A percentile compares a stretch with the other conserved stretches of the same genome.
Conservation (phyloP, 2,113 vertebrate genomes). For the Symphodus melops region DNA sequence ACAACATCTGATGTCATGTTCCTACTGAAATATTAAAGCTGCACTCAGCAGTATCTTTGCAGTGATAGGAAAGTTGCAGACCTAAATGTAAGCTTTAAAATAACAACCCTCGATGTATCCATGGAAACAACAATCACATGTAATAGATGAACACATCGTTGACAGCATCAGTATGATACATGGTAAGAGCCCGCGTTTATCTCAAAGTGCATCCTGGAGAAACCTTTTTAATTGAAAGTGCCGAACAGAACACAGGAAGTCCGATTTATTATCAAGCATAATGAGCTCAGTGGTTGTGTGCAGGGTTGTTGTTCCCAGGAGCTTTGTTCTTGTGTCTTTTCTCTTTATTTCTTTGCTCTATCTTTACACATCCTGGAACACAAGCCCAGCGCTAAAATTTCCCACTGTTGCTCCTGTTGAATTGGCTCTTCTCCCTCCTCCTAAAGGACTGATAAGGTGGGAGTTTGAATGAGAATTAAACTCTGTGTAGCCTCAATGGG, state of each 20-base stretch:
- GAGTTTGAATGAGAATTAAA: conserved; percentile 41
- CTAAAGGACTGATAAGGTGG: conserved; percentile 35
- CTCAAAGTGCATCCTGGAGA: too few relatives aligned
- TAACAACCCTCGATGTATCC: too few relatives aligned
- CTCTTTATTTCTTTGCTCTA: background rate
- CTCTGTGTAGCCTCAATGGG: conserved; percentile 16
- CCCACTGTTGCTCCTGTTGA: conserved; percentile 39
- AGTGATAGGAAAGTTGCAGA: too few relatives aligned
- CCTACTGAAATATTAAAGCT: too few relatives aligned
- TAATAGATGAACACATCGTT: too few relatives aligned
- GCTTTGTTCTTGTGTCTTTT: conserved; percentile 7
- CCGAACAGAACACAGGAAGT: background rate
- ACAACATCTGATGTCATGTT: too few relatives aligned
- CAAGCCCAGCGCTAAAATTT: background rate
- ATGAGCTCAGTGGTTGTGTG: background rate
- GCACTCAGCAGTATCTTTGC: too few relatives aligned
- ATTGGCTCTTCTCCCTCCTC: conserved; percentile 31
- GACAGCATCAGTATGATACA: too few relatives aligned
- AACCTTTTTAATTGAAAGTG: too few relatives aligned
- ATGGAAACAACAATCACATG: too few relatives aligned
- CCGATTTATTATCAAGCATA: background rate
- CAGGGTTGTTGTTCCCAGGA: background rate
- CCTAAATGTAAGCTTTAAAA: too few relatives aligned
- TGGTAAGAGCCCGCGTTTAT: too few relatives aligned
- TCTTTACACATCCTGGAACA: background rate